phyloP scores from a whole-genome alignment of 2,113 vertebrate species.

The Neopipo cinnamomea region DNA sequence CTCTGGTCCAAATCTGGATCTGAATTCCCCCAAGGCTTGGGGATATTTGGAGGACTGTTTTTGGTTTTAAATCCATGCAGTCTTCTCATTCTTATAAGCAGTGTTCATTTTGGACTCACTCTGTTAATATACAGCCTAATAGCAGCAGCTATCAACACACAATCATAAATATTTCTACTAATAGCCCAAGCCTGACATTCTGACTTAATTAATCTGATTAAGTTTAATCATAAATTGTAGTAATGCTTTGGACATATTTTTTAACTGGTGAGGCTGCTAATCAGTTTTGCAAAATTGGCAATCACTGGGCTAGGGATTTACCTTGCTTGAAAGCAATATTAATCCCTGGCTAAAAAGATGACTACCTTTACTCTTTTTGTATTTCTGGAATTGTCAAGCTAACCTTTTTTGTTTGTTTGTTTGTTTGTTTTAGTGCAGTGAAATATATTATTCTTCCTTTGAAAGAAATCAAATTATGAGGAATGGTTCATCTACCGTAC shows the following conservation, averaged over 20 bases:
- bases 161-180: neutral
- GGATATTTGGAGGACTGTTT: neutral
- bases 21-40: neutral
- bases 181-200: neutral
- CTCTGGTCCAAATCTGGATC: neutral
- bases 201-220: conserved; percentile 3
- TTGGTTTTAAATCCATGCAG: neutral
- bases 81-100: neutral
- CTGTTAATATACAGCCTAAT: neutral
- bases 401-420: neutral
- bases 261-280: neutral
- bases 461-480: neutral
- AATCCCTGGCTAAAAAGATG: neutral
- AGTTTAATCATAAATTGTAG: neutral
- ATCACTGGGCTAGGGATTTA: neutral
- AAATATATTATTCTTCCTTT: neutral
- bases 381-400: neutral
- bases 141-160: neutral
- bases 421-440: neutral
- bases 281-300: neutral
- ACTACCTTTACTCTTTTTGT: neutral
- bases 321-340: neutral
- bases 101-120: neutral
- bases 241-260: neutral
- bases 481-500: neutral